Conservation (phyloP, 2,888 invertebrate species). For the Cephonodes hylas region DNA sequence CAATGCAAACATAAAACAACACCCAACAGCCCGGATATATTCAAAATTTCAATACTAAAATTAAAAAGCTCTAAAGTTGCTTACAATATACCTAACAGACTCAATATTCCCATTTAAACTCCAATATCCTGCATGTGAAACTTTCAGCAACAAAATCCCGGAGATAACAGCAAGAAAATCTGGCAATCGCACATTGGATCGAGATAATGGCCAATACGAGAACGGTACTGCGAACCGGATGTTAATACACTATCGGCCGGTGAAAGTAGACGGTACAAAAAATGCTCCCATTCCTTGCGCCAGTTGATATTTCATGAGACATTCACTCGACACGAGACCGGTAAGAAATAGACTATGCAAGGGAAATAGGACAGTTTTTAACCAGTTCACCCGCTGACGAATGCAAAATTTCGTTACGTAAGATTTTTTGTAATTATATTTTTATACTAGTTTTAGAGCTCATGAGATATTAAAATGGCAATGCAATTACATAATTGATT, state of each 20-base stretch:
- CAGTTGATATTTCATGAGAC: constrained; percentile 76
- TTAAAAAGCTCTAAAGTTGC: background rate
- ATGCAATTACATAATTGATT: too few species aligned
- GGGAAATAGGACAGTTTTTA: constrained; percentile 11
- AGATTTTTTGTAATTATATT: background rate
- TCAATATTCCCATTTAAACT: background rate
- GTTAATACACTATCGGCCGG: constrained; percentile 70
- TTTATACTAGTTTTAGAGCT: too few species aligned
- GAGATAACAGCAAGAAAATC: constrained; percentile 20
- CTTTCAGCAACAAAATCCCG: background rate
- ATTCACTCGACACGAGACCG: constrained; percentile 56
- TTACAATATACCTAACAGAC: background rate
- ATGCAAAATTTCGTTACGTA: background rate
- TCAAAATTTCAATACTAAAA: too few species aligned
- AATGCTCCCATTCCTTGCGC: constrained; percentile 78
- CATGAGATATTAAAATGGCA: too few species aligned
- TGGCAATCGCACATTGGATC: constrained; percentile 41
- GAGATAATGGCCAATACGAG: constrained; percentile 58
- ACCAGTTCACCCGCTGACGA: background rate
- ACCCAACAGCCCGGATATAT: too few species aligned
- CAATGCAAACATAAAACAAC: too few species aligned
- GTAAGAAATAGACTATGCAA: constrained; percentile 17
- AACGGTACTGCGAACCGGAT: constrained; percentile 75
- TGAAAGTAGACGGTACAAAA: constrained; percentile 80
- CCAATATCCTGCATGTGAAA: background rate